Conservation (phyloP, 2,888 invertebrate genomes). For the Apamea anceps region DNA sequence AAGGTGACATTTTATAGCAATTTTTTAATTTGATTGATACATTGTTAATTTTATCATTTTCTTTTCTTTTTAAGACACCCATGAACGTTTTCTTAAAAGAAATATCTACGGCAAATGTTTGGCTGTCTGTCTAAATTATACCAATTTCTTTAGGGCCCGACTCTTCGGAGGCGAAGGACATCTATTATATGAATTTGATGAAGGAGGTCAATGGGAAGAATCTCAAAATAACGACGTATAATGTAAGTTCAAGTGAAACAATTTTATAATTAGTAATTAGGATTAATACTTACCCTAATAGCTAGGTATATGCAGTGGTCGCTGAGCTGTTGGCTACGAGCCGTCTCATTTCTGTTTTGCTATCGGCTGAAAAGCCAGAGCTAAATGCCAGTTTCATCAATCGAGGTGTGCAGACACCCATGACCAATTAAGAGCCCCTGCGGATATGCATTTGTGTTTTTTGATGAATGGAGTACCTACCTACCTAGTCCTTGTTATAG, state of each 20-base stretch:
- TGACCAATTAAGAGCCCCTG: neutral
- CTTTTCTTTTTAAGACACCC: no score
- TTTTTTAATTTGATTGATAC: neutral
- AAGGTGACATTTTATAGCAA: conserved; percentile 48
- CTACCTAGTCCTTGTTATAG: no score
- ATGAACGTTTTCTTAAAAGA: neutral
- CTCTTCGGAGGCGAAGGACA: conserved; percentile 65
- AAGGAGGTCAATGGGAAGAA: conserved; percentile 83
- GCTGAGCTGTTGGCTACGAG: no score
- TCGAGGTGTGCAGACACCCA: neutral
- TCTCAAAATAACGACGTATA: conserved; percentile 83
- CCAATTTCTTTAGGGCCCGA: conserved; percentile 36
- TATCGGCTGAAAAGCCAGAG: neutral
- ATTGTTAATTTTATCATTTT: neutral
- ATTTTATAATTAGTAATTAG: neutral
- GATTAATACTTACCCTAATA: neutral
- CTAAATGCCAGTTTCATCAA: neutral
- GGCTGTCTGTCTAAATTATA: neutral
- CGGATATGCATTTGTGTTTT: neutral
- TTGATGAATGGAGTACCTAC: no score
- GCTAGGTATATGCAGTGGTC: no score
- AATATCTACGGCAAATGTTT: neutral
- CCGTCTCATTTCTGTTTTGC: neutral
- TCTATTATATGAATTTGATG: conserved; percentile 66
- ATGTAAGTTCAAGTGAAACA: conserved; percentile 76